A percentile compares a stretch with the other conserved stretches of the same genome.
Evolutionary conservation across 2,888 invertebrate genomes (phyloP).

Genomic region (Rhaphigaster nebulosa): DNA sequence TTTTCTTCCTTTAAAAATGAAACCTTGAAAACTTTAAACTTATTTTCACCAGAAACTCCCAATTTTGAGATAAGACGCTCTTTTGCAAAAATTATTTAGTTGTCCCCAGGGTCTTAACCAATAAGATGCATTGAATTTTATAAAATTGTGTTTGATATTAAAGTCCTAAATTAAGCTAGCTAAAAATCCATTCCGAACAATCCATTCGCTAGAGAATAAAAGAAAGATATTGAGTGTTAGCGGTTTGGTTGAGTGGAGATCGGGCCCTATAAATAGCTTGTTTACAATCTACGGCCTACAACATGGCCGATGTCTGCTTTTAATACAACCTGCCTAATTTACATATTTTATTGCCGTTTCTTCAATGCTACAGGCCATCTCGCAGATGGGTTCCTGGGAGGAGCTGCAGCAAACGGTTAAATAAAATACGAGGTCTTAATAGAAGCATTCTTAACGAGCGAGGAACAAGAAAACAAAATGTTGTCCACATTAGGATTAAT

Average conservation of each 20-base stretch:
- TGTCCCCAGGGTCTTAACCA: no score
- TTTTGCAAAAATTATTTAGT: no score
- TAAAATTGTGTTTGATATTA: no score
- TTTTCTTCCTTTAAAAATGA: no score
- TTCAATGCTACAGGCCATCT: neutral
- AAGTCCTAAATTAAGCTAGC: no score
- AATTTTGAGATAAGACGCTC: no score
- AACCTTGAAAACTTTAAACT: no score
- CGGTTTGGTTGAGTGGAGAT: neutral
- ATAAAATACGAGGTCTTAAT: neutral
- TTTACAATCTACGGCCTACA: conserved; percentile 34
- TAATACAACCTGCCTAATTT: conserved; percentile 1
- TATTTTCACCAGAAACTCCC: no score
- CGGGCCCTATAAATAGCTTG: conserved; percentile 29
- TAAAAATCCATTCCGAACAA: neutral
- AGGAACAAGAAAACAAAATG: neutral
- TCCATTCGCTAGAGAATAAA: neutral
- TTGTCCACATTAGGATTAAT: neutral
- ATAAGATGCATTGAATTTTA: no score
- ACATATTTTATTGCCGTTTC: conserved; percentile 26
- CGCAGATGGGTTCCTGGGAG: neutral
- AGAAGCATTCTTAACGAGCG: neutral
- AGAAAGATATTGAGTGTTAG: neutral
- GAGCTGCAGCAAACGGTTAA: neutral
- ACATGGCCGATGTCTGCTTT: conserved; percentile 9